Percentiles rank a stretch among this genome's conserved stretches.
Conservation (phyloP, 2,888 invertebrate genomes). For the Prenolepis imparis region DNA sequence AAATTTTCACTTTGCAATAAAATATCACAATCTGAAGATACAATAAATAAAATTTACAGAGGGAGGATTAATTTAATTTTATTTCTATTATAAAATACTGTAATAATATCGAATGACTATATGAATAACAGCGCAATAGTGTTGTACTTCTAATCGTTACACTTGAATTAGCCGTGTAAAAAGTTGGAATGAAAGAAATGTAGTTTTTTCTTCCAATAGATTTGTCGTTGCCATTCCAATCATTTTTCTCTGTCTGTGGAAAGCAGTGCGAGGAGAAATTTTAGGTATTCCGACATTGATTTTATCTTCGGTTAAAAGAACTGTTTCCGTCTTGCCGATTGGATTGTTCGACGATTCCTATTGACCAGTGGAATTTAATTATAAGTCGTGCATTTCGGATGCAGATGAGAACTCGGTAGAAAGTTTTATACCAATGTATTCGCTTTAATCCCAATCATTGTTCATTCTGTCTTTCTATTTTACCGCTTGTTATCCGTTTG, state of each 20-base stretch:
- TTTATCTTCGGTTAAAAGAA: slow-evolving; percentile 46
- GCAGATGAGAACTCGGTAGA: slow-evolving; percentile 16
- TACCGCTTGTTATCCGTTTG: slow-evolving; percentile 6
- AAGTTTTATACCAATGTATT: slow-evolving; percentile 57
- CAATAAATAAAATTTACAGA: no score
- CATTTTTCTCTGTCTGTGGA: slow-evolving; percentile 36
- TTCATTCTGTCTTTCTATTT: slow-evolving; percentile 13
- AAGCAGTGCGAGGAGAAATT: slow-evolving; percentile 41
- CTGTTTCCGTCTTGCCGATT: slow-evolving; percentile 43
- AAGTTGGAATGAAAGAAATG: slow-evolving; percentile 8
- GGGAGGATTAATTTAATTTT: no score
- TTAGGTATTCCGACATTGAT: slow-evolving; percentile 47
- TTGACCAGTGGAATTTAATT: slow-evolving; percentile 58
- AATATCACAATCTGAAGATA: no score
- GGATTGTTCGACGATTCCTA: slow-evolving; percentile 47
- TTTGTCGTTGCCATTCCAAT: slow-evolving; percentile 41
- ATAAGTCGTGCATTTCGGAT: slow-evolving; percentile 46
- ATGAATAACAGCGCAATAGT: no score
- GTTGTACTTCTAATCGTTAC: slow-evolving; percentile 20
- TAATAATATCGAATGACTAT: no score
- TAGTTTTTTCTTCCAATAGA: slow-evolving; percentile 38
- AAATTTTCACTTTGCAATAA: no score
- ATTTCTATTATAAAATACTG: no score
- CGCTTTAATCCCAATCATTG: slow-evolving; percentile 53
- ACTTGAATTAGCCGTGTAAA: slow-evolving; percentile 15